Conservation (phyloP, 2,797 vertebrate genomes). For the Bucorvus abyssinicus region DNA sequence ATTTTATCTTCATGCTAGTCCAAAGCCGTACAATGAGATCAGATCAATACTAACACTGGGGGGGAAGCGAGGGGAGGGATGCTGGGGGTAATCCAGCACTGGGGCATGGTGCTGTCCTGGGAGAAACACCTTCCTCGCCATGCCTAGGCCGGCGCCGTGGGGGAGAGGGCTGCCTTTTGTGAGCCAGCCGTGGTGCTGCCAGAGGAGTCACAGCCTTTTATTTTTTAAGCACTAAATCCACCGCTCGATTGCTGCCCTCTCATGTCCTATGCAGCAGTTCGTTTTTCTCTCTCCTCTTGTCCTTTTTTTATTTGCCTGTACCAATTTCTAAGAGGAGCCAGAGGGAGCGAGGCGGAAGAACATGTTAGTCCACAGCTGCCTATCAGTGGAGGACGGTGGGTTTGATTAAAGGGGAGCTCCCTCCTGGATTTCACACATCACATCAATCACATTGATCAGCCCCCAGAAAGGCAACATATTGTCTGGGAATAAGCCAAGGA, state of each 20-base stretch:
- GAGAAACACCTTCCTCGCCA: not conserved
- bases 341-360: constrained; percentile 60
- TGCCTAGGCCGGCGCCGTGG: not conserved
- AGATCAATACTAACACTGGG: not conserved
- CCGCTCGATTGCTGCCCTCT: constrained; percentile 75
- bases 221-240: not conserved
- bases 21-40: not conserved
- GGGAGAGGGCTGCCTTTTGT: not conserved
- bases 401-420: constrained; percentile 88
- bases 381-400: constrained; percentile 78
- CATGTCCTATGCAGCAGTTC: constrained; percentile 57
- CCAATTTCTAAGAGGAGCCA: constrained; percentile 54
- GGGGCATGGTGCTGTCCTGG: not conserved
- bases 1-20: constrained; percentile 6
- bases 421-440: constrained; percentile 82
- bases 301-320: constrained; percentile 25
- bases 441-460: constrained; percentile 94
- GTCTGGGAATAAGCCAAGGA: constrained; percentile 85
- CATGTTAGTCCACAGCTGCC: constrained; percentile 82
- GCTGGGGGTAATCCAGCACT: not conserved
- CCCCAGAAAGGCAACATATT: constrained; percentile 92
- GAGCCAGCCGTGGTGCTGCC: not conserved
- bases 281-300: not conserved
- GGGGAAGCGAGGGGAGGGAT: not conserved
- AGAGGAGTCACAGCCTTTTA: not conserved